phyloP scores from a whole-genome alignment of 2,797 vertebrate genomes.

The Enteromius anoplus region DNA sequence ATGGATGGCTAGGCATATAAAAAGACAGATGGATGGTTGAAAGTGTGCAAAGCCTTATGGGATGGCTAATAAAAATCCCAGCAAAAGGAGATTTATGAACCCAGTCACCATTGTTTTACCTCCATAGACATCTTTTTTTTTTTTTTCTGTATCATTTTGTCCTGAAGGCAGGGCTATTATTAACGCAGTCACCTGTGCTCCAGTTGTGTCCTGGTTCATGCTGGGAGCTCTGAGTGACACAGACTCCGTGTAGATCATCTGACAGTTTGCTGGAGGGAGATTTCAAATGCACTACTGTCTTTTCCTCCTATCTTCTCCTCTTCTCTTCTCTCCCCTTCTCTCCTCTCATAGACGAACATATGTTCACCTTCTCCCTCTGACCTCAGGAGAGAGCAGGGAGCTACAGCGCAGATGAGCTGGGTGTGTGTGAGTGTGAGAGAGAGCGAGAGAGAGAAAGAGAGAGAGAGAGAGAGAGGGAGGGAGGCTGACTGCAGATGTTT shows the following conservation, averaged over 20 bases:
- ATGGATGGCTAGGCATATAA: not conserved
- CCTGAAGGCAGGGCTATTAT: slow-evolving; percentile 44
- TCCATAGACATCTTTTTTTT: not conserved
- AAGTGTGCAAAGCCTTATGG: not conserved
- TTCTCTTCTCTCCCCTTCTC: not conserved
- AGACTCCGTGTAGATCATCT: slow-evolving; percentile 6
- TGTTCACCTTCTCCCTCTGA: slow-evolving; percentile 47
- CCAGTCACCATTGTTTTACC: not conserved
- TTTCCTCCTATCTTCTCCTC: too few species aligned
- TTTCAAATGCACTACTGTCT: not conserved
- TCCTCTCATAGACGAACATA: slow-evolving; percentile 36
- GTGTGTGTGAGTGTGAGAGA: slow-evolving; percentile 17
- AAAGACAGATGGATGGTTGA: not conserved
- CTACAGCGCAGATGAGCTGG: slow-evolving; percentile 41
- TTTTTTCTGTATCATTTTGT: slow-evolving; percentile 8
- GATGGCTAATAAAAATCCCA: not conserved
- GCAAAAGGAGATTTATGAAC: not conserved
- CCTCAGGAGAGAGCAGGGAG: slow-evolving; percentile 49
- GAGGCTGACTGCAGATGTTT: slow-evolving; percentile 69
- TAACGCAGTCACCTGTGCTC: slow-evolving; percentile 47
- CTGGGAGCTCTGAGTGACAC: slow-evolving; percentile 33
- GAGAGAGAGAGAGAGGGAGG: slow-evolving; percentile 50
- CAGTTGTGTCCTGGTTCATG: slow-evolving; percentile 40
- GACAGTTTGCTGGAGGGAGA: slow-evolving; percentile 20
- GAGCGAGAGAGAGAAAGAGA: slow-evolving; percentile 41